Conservation (phyloP, 2,888 invertebrate species). For the Melanostoma mellinum region DNA sequence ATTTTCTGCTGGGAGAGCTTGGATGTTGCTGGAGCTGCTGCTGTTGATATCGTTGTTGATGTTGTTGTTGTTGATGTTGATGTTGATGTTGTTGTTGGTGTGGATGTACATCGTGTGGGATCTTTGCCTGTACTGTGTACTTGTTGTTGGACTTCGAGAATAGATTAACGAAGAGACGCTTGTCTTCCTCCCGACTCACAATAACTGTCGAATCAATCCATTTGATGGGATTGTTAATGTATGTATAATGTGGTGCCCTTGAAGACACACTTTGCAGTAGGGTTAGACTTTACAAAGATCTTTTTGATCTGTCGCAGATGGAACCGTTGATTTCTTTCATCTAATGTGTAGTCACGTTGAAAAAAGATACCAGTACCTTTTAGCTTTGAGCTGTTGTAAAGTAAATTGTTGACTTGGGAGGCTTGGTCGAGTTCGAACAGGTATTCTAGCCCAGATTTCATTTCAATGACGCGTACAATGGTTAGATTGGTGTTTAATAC, state of each 20-base stretch:
- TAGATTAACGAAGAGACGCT: background rate
- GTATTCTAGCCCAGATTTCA: conserved; percentile 6
- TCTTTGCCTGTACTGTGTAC: conserved; percentile 5
- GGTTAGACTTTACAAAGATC: background rate
- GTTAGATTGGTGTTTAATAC: background rate
- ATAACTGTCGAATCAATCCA: conserved; percentile 12
- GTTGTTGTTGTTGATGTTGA: background rate
- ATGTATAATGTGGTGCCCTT: conserved; percentile 13
- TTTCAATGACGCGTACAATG: conserved; percentile 3
- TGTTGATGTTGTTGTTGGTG: background rate
- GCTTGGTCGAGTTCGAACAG: conserved; percentile 11
- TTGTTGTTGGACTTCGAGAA: conserved; percentile 1
- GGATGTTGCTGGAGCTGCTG: background rate
- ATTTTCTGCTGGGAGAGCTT: background rate
- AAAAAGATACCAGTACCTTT: background rate
- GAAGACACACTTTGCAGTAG: conserved; percentile 2
- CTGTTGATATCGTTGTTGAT: background rate
- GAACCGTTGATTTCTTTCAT: conserved; percentile 10
- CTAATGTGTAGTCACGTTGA: conserved; percentile 15
- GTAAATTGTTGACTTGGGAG: conserved; percentile 1
- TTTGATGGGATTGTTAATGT: background rate
- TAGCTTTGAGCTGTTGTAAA: conserved; percentile 2
- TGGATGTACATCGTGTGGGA: background rate
- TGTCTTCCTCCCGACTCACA: conserved; percentile 4
- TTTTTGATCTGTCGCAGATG: conserved; percentile 10